Evolutionary conservation across 2,113 vertebrate genomes (phyloP), one percentile per base, ranked within the genome.

Genomic region (Scopus umbretta): DNA sequence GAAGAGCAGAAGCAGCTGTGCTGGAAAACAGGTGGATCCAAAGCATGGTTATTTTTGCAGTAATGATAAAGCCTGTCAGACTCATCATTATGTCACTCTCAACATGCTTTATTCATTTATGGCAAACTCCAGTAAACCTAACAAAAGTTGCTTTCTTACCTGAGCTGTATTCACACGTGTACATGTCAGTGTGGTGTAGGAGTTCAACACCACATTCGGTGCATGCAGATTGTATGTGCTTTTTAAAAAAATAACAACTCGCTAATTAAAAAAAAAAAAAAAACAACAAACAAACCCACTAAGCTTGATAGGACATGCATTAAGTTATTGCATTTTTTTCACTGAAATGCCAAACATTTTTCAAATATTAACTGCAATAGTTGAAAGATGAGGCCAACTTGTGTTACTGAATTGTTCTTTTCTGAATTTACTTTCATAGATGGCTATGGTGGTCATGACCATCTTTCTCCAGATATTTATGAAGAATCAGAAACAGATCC

Each of bases 401-500:
- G 27, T 34, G 0, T 88, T 27, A 32, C 67, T 75, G 50, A 95
- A 7, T 16, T 59, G 65, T 38, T 55, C 74, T 63, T 56, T 45
- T 81, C 62, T 90, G 65, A 23, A 55, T 61, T 65, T 43, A 1
- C 47, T 79, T 45, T 97, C 98, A 68, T 97, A 99, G 99, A 99
- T 91, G 98, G 98, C 68, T 99, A 99, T 43, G 85, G 98, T 29
- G 98, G 98, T 27, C 98, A 96, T 5, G 99, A 98, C 71, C 98
- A 94, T 45, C 98, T 98, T 29, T 99, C 99, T 50, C 98, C 98
- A 4, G 99, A 99, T 45, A 98, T 98, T 92, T 99, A 99, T 4
- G 99, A 99, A 36, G 99, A 99, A 56, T 99, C 99, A 0, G 99
- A 99, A 94, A 98, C 98, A 1, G 98, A 98, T 67, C 97, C 98